A percentile compares a stretch with the other conserved stretches of the same genome.
These are phyloP conservation scores for Camptogramma bilineatum DNA, from an alignment of 2,888 invertebrate genomes.

Conservation along the genomic window DNA sequence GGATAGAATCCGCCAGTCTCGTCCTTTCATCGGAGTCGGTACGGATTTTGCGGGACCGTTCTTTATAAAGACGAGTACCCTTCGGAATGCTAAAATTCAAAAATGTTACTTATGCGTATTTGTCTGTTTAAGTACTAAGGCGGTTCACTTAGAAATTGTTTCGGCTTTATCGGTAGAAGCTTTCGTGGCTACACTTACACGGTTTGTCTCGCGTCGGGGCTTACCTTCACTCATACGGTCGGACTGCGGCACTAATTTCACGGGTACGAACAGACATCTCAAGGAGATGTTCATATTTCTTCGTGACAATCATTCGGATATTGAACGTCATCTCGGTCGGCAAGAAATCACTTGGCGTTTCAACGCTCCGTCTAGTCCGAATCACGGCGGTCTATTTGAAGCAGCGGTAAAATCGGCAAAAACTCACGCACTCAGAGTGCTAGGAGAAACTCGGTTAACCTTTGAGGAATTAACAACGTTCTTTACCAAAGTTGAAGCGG, in stretches of 20 bases:
- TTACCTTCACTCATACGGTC: slow-evolving; percentile 13
- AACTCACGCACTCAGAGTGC: neutral
- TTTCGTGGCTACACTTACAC: no score
- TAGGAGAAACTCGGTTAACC: slow-evolving; percentile 7
- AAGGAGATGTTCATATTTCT: slow-evolving; percentile 10
- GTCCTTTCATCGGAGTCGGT: slow-evolving; percentile 3
- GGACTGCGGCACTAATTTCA: slow-evolving; percentile 9
- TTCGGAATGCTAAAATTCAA: slow-evolving; percentile 12
- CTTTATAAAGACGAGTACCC: slow-evolving; percentile 5
- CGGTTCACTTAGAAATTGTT: slow-evolving; percentile 12
- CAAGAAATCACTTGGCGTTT: slow-evolving; percentile 16
- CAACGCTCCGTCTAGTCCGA: slow-evolving; percentile 5
- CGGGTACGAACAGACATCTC: neutral
- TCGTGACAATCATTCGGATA: slow-evolving; percentile 7
- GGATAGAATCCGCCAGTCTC: slow-evolving; percentile 3
- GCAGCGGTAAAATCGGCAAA: slow-evolving; percentile 12
- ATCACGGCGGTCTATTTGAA: slow-evolving; percentile 10
- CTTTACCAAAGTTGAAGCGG: slow-evolving; percentile 8
- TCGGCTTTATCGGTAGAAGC: neutral
- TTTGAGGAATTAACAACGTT: slow-evolving; percentile 15
- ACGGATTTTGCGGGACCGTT: slow-evolving; percentile 21
- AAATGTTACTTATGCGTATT: neutral
- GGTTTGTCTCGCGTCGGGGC: no score
- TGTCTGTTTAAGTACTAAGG: slow-evolving; percentile 2
- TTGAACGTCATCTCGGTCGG: slow-evolving; percentile 3